A percentile compares a stretch with the other conserved stretches of the same genome.
Conservation (phyloP, 2,113 vertebrate genomes). For the Cervus canadensis region DNA sequence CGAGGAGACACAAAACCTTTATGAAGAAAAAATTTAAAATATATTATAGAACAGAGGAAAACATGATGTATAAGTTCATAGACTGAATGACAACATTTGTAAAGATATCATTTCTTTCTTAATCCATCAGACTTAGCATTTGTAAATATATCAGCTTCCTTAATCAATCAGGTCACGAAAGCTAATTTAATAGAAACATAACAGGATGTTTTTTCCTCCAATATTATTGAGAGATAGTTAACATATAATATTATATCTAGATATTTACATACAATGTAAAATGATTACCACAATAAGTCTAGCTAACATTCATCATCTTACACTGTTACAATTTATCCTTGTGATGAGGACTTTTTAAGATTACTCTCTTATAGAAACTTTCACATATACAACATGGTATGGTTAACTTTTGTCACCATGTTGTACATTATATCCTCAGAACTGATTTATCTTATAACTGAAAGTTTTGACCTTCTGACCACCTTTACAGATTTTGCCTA, state of each 20-base stretch:
- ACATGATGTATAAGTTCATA: neutral
- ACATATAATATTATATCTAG: neutral
- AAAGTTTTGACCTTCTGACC: neutral
- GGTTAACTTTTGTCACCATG: neutral
- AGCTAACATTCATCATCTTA: neutral
- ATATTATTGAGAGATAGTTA: neutral
- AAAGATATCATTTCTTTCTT: neutral
- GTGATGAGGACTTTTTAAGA: neutral
- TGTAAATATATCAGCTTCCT: neutral
- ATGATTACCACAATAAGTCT: neutral
- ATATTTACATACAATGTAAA: neutral
- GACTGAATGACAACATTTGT: neutral
- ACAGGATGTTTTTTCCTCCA: no score
- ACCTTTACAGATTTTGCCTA: neutral
- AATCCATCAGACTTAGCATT: neutral
- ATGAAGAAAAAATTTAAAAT: neutral
- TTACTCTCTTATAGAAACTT: neutral
- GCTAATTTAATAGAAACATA: neutral
- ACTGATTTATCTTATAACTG: neutral
- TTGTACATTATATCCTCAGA: neutral
- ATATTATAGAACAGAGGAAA: neutral
- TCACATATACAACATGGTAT: neutral
- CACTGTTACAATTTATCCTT: neutral
- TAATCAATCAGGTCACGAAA: neutral
- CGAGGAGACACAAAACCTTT: neutral